A percentile compares a stretch with the other conserved stretches of the same genome.
These are phyloP conservation scores for Tinamus guttatus DNA, from an alignment of 2,113 vertebrate species.

Conservation along the genomic window DNA sequence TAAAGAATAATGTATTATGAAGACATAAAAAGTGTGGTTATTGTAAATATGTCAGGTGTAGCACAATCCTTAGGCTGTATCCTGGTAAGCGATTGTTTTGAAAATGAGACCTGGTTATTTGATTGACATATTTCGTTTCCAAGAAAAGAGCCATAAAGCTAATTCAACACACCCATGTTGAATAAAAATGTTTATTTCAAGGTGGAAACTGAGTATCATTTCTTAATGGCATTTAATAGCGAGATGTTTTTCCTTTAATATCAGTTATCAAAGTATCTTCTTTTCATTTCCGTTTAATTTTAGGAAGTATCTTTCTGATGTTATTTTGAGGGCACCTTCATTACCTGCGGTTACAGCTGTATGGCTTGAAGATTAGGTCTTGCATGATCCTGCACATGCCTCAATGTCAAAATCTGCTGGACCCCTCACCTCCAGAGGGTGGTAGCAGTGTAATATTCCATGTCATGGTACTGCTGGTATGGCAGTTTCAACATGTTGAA, in stretches of 20 bases:
- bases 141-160: background rate
- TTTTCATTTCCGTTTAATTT: background rate
- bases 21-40: background rate
- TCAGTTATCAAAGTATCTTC: background rate
- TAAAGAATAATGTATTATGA: background rate
- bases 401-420: background rate
- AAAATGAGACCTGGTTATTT: background rate
- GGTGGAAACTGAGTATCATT: background rate
- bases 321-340: background rate
- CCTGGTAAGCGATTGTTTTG: background rate
- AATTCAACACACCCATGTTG: background rate
- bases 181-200: constrained; percentile 18
- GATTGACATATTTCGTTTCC: background rate
- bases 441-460: background rate
- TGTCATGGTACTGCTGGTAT: background rate
- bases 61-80: background rate
- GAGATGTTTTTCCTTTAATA: background rate
- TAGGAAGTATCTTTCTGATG: background rate
- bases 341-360: background rate
- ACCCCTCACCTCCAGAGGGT: background rate
- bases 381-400: background rate
- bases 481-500: background rate
- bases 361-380: rapidly evolving
- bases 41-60: background rate
- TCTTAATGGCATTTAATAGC: background rate